A percentile compares a stretch with the other conserved stretches of the same genome.
Conservation (phyloP, 2,797 vertebrate species). For the Cephalopachus bancanus region DNA sequence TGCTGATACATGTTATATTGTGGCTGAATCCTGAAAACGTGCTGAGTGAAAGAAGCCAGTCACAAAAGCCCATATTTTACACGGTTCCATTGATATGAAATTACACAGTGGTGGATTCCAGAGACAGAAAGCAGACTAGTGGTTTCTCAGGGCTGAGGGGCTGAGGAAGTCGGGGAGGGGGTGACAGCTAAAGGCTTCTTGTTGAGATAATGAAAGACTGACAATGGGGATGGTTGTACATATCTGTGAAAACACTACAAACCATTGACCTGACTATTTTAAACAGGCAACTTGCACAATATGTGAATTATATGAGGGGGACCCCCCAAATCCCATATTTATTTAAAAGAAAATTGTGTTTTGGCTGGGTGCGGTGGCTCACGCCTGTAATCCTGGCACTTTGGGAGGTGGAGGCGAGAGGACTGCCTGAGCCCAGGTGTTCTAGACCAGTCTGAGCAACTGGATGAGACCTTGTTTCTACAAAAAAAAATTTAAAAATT, state of each 20-base stretch:
- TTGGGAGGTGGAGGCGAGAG: too few relatives aligned
- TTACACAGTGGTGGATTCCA: neutral
- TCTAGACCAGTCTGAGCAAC: too few relatives aligned
- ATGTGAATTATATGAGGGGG: neutral
- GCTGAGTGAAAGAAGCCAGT: neutral
- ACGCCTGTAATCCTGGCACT: too few relatives aligned
- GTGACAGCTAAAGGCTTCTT: neutral
- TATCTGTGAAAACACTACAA: neutral
- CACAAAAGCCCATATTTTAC: neutral
- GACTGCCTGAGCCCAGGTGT: too few relatives aligned
- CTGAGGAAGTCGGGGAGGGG: too few relatives aligned
- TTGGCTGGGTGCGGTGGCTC: too few relatives aligned
- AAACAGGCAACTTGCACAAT: neutral
- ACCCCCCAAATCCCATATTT: too few relatives aligned
- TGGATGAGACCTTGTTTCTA: too few relatives aligned
- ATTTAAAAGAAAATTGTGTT: too few relatives aligned
- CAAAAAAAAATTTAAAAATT: too few relatives aligned
- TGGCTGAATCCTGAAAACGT: neutral
- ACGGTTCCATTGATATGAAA: neutral
- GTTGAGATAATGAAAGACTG: neutral
- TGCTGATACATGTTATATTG: accelerated
- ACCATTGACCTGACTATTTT: accelerated
- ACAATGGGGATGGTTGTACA: neutral
- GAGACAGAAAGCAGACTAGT: neutral
- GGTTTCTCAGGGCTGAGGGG: neutral